These are phyloP conservation scores for Leptosomus discolor DNA, from an alignment of 2,113 vertebrate species.

Conservation along the genomic window DNA sequence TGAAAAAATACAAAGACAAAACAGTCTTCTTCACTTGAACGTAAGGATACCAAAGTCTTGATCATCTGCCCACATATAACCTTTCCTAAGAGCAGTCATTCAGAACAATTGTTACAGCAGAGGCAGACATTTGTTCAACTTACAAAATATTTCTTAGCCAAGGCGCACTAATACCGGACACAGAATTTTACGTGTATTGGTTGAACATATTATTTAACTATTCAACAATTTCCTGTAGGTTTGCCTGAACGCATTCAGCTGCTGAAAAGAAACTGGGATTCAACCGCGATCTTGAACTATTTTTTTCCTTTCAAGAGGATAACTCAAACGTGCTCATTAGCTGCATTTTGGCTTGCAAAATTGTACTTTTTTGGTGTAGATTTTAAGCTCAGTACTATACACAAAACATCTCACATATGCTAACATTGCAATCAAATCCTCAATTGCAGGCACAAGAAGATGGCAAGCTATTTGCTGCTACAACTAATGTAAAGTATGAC, in stretches of 20 bases:
- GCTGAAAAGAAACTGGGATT: not conserved
- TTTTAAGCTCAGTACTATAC: not conserved
- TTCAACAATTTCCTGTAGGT: not conserved
- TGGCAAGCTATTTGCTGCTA: not conserved
- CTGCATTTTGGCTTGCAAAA: not conserved
- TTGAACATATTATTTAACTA: not conserved
- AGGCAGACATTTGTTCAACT: not conserved
- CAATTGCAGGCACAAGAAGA: not conserved
- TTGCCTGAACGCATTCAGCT: not conserved
- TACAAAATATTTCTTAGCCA: not conserved
- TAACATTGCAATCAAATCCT: not conserved
- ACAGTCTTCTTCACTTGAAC: not conserved
- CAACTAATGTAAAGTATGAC: not conserved
- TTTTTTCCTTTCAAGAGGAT: not conserved
- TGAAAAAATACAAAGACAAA: not conserved
- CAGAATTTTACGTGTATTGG: not conserved
- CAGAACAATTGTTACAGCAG: not conserved
- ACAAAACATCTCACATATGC: not conserved
- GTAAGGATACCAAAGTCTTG: not conserved
- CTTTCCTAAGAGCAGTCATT: not conserved
- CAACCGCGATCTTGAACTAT: not conserved
- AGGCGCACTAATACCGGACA: not conserved
- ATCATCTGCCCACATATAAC: not conserved
- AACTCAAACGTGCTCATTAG: not conserved
- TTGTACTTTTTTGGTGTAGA: not conserved